A percentile compares a stretch with the other conserved stretches of the same genome.
phyloP scores from a whole-genome alignment of 1,140 invertebrate genomes.

The Lordiphosa collinella region DNA sequence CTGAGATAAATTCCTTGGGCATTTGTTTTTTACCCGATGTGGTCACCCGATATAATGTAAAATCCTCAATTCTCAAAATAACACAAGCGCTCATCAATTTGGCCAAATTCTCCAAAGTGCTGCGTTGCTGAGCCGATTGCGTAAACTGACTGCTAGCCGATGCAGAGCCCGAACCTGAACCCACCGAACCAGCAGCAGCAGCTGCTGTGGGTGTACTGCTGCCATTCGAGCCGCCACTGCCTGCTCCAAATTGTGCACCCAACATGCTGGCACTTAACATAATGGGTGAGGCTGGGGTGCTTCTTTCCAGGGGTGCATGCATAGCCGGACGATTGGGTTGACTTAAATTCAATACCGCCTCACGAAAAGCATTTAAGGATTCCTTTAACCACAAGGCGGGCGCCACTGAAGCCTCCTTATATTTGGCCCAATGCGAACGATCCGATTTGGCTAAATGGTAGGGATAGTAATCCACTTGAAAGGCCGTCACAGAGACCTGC shows the following conservation, averaged over 20 bases:
- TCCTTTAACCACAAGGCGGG: slow-evolving; percentile 87
- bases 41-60: slow-evolving; percentile 90
- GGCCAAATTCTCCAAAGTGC: slow-evolving; percentile 86
- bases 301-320: slow-evolving; percentile 82
- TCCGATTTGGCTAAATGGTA: slow-evolving; percentile 95
- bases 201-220: slow-evolving; percentile 58
- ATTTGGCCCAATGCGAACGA: slow-evolving; percentile 92
- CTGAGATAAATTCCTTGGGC: slow-evolving; percentile 89
- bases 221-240: slow-evolving; percentile 40
- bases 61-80: slow-evolving; percentile 93
- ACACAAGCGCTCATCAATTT: slow-evolving; percentile 96
- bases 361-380: slow-evolving; percentile 84
- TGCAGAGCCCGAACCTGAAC: slow-evolving; percentile 41
- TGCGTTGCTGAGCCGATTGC: slow-evolving; percentile 83
- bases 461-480: slow-evolving; percentile 97
- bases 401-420: slow-evolving; percentile 83
- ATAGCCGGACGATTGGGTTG: slow-evolving; percentile 82
- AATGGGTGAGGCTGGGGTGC: slow-evolving; percentile 70
- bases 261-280: slow-evolving; percentile 56
- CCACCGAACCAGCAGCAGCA: slow-evolving; percentile 19
- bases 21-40: slow-evolving; percentile 86
- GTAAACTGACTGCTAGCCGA: slow-evolving; percentile 67
- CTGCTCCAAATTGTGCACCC: neutral
- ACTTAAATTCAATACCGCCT: slow-evolving; percentile 84
- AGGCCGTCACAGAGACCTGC: slow-evolving; percentile 92